phyloP scores from a whole-genome alignment of 2,888 invertebrate genomes.

The Leptura quadrifasciata region DNA sequence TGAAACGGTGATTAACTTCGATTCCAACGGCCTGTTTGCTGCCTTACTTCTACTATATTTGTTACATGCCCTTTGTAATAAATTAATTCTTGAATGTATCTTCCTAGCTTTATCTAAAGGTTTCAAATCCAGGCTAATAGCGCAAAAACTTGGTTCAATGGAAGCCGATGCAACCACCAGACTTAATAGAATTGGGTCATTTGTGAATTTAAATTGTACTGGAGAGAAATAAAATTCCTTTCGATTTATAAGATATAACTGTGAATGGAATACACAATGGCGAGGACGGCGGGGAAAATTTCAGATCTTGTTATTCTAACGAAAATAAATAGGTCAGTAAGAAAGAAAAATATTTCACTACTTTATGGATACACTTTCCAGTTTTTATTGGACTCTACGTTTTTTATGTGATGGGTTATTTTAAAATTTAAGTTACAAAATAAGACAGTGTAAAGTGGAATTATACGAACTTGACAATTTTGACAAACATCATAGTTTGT shows the following conservation, averaged over 20 bases:
- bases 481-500: no score
- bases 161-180: slow-evolving; percentile 28
- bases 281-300: neutral
- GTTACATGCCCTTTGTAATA: slow-evolving; percentile 19
- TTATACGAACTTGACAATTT: no score
- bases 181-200: slow-evolving; percentile 26
- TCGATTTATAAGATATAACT: slow-evolving; percentile 18
- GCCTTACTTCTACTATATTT: slow-evolving; percentile 35
- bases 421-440: no score
- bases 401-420: no score
- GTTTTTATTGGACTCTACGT: no score
- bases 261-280: slow-evolving; percentile 29
- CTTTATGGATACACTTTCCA: no score
- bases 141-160: slow-evolving; percentile 25
- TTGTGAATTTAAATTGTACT: slow-evolving; percentile 29
- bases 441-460: no score
- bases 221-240: slow-evolving; percentile 10
- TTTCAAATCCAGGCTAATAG: slow-evolving; percentile 18
- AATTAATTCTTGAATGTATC: slow-evolving; percentile 33
- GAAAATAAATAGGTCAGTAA: slow-evolving; percentile 16
- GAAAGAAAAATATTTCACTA: neutral
- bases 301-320: neutral
- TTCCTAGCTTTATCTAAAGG: slow-evolving; percentile 16
- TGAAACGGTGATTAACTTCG: slow-evolving; percentile 28
- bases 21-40: slow-evolving; percentile 26